phyloP scores from a whole-genome alignment of 2,888 invertebrate genomes.

The Ceratothoa steindachneri region DNA sequence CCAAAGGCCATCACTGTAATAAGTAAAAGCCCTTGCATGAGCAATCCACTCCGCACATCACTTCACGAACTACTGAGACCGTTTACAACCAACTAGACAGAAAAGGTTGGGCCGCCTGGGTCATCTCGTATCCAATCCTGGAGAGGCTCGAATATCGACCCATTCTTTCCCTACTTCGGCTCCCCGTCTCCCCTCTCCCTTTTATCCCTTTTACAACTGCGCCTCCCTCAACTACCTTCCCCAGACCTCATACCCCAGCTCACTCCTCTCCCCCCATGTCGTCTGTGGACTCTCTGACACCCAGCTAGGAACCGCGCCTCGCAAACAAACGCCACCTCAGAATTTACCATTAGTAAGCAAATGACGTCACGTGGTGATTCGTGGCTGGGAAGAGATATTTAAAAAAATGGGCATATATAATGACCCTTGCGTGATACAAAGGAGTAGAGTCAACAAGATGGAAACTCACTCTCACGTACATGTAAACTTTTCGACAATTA shows the following conservation, averaged over 20 bases:
- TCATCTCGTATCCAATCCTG: neutral
- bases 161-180: neutral
- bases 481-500: too few species aligned
- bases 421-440: too few species aligned
- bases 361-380: neutral
- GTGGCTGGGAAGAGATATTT: too few species aligned
- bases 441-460: too few species aligned
- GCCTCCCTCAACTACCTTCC: neutral
- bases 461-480: too few species aligned
- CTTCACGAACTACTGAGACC: neutral
- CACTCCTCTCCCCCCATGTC: neutral
- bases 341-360: neutral
- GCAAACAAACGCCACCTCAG: too few species aligned
- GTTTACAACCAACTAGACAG: neutral
- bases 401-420: too few species aligned
- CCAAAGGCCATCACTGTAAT: constrained; percentile 1
- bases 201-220: constrained; percentile 2
- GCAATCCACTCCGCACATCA: neutral
- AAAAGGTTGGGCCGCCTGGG: neutral
- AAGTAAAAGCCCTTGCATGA: neutral
- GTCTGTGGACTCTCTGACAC: neutral
- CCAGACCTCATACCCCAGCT: neutral
- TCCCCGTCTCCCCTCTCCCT: neutral
- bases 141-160: constrained; percentile 7
- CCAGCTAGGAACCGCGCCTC: neutral